Evolutionary conservation across 2,888 invertebrate species (phyloP), one percentile per base, ranked within the genome.

Genomic region (Cephus spinipes): DNA sequence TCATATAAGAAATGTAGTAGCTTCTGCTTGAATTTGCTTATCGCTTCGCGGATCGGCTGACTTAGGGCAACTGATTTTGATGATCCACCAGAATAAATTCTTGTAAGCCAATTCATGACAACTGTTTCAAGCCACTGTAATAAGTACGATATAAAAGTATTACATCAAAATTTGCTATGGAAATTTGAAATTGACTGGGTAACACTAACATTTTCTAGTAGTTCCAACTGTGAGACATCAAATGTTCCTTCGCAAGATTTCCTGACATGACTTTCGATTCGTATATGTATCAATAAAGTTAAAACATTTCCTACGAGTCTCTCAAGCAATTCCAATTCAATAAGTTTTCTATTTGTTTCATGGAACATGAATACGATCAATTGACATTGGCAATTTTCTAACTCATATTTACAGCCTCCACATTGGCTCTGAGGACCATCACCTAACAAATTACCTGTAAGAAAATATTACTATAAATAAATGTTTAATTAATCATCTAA

Each of bases 201-300:
- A n/a, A 31, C 11, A 81, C 88, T 88, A 92, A 95, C 96, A 89
- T 94, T 94, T 92, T 97, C 96, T 31, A 98, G 92, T 77, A 93
- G 93, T n/a, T 93, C 92, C 76, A 98, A 93, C 87, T 97, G 97
- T 9, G 97, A 96, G 32, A 95, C 94, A 92, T 98, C 97, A 92
- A 97, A 98, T 86, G 96, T 96, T 40, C 97, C 97, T 85, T 96
- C 96, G 88, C 98, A 98, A 0, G 95, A 94, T 85, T 95, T 95
- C 86, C 95, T 94, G n/a, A 98, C 96, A 87, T 98, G 96, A 82
- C 94, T 94, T 89, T 96, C 95, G 82, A 98, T 98, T 86, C 96
- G 94, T 85, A 95, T 93, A 89, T 97, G 96, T 81, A 98, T 96
- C 76, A 98, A 93, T 79, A 94, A 94, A 1, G 97, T 97, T 12